A percentile compares a stretch with the other conserved stretches of the same genome.
Evolutionary conservation across 2,888 invertebrate species (phyloP).

Genomic region (Deilephila porcellus): DNA sequence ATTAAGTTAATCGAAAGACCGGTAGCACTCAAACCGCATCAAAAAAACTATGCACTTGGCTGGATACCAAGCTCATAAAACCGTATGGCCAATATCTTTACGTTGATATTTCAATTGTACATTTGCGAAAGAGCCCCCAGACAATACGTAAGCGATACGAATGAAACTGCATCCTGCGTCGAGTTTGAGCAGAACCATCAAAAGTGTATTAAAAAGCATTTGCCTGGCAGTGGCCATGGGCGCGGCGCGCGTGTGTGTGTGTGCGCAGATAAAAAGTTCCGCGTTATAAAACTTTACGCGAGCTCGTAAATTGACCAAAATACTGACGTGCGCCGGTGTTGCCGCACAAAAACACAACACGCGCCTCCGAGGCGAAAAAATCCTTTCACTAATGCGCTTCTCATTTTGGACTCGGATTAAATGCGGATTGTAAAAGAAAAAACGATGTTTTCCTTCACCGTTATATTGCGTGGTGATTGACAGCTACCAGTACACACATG

Average conservation of each 20-base stretch:
- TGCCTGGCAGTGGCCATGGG: not conserved
- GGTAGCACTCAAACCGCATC: not conserved
- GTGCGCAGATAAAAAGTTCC: conserved; percentile 15
- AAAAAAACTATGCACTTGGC: conserved; percentile 2
- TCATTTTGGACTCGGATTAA: not conserved
- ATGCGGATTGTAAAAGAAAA: not conserved
- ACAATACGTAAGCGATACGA: not conserved
- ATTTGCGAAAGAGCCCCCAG: not conserved
- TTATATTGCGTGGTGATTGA: too few relatives aligned
- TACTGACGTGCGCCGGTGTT: conserved; percentile 1
- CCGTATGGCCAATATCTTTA: conserved; percentile 1
- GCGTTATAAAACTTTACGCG: conserved; percentile 27
- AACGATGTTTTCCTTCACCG: too few relatives aligned
- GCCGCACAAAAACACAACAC: conserved; percentile 6
- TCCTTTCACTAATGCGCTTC: not conserved
- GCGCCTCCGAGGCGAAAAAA: not conserved
- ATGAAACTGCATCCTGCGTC: not conserved
- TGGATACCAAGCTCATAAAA: conserved; percentile 3
- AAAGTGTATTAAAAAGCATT: conserved; percentile 23
- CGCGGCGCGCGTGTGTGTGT: not conserved
- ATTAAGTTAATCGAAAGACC: not conserved
- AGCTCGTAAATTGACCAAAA: conserved; percentile 22
- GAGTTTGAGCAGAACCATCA: not conserved
- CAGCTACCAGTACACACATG: too few relatives aligned
- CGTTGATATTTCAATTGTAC: not conserved